Evolutionary conservation across 2,888 invertebrate species (phyloP).

Genomic region (Meliscaeva auricollis): DNA sequence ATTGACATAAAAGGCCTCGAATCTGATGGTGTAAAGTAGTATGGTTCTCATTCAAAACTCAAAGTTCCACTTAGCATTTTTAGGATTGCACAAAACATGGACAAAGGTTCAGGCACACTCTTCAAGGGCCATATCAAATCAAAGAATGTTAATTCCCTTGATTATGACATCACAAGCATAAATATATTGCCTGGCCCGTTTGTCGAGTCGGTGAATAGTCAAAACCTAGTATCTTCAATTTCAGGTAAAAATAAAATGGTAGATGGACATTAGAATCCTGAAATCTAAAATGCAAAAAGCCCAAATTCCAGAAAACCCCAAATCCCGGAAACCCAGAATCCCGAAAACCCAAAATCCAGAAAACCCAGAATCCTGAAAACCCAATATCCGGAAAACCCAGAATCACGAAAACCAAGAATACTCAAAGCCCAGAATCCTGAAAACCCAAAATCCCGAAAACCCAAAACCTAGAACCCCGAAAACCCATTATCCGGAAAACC

Average conservation of each 20-base stretch:
- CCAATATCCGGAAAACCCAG: no score
- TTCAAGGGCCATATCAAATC: constrained; percentile 32
- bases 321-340: no score
- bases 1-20: constrained; percentile 44
- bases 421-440: no score
- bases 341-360: no score
- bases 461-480: no score
- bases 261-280: background rate
- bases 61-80: constrained; percentile 65
- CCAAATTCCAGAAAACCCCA: no score
- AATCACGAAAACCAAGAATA: no score
- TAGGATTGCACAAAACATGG: constrained; percentile 17
- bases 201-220: no score
- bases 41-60: constrained; percentile 43
- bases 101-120: background rate
- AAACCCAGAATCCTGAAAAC: no score
- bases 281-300: no score
- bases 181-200: background rate
- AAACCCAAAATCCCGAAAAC: no score
- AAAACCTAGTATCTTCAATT: background rate
- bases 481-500: no score
- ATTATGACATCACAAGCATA: constrained; percentile 57
- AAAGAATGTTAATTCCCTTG: constrained; percentile 68
- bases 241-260: background rate
- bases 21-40: constrained; percentile 5